Conservation (phyloP, 2,888 invertebrate species). For the Diabrotica balteata region DNA sequence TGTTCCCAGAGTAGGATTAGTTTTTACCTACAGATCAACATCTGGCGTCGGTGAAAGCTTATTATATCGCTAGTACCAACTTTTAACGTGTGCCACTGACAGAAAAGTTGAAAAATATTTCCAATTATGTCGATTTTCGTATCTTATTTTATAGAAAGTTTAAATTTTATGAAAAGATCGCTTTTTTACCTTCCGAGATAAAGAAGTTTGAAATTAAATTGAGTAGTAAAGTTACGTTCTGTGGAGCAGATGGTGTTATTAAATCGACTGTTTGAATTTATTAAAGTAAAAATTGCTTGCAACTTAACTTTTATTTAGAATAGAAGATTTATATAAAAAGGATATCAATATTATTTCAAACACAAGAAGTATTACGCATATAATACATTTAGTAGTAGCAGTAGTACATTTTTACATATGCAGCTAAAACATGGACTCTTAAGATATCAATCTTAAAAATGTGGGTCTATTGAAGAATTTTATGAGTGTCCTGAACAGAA, state of each 20-base stretch:
- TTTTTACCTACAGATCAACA: constrained; percentile 22
- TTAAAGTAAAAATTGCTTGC: no score
- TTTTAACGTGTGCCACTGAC: constrained; percentile 23
- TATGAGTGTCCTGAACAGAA: no score
- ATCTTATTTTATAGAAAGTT: constrained; percentile 28
- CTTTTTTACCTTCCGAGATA: constrained; percentile 12
- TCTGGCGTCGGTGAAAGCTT: constrained; percentile 22
- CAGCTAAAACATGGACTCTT: no score
- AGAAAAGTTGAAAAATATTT: constrained; percentile 33
- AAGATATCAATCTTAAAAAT: no score
- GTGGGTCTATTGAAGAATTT: no score
- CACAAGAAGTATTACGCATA: no score
- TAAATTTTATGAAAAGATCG: constrained; percentile 22
- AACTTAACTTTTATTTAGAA: no score
- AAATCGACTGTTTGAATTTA: no score
- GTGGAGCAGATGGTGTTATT: not conserved
- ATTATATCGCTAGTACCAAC: constrained; percentile 23
- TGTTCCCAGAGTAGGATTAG: constrained; percentile 7
- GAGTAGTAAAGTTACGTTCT: not conserved
- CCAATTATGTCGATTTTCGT: constrained; percentile 29
- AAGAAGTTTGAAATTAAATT: constrained; percentile 19
- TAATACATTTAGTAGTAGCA: no score
- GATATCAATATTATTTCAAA: no score
- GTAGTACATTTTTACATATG: no score
- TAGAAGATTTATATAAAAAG: no score